Percentiles rank a stretch among this genome's conserved stretches.
Conservation (phyloP, 2,113 vertebrate species). For the Ornithorhynchus anatinus region DNA sequence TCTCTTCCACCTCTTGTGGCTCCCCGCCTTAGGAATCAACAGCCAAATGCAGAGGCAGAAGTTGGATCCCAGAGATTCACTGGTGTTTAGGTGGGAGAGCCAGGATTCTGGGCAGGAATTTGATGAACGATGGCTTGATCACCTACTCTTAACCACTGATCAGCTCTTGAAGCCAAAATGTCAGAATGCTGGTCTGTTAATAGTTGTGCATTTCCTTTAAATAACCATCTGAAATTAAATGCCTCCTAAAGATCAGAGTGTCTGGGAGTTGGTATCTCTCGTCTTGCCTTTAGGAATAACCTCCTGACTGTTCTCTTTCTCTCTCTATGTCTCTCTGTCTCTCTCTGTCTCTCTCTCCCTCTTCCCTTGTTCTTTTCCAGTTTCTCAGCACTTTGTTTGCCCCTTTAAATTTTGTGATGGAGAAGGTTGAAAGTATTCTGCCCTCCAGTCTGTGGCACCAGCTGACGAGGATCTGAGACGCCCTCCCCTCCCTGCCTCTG, state of each 20-base stretch:
- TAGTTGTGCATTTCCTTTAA: neutral
- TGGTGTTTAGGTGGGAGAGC: neutral
- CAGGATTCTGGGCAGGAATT: neutral
- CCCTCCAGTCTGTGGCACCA: constrained; percentile 98
- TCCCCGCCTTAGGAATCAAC: neutral
- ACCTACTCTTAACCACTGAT: neutral
- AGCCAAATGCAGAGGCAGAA: neutral
- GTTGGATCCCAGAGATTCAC: neutral
- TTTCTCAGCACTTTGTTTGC: constrained; percentile 98
- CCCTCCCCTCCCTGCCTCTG: neutral
- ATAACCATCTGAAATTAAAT: neutral
- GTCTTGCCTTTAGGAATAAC: neutral
- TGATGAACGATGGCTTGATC: no score
- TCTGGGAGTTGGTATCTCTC: neutral
- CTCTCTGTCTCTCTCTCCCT: constrained; percentile 84
- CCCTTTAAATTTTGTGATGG: constrained; percentile 98
- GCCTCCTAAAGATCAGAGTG: neutral
- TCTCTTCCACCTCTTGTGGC: neutral
- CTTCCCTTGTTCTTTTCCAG: constrained; percentile 72
- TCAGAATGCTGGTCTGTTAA: neutral
- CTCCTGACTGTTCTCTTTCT: no score
- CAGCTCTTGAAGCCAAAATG: neutral
- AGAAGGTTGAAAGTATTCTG: constrained; percentile 97
- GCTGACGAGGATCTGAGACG: constrained; percentile 90
- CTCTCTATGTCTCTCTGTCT: constrained; percentile 27